Evolutionary conservation across 35 echinoderm and acorn worm species (phyloP).

Genomic region (Apostichopus japonicus): DNA sequence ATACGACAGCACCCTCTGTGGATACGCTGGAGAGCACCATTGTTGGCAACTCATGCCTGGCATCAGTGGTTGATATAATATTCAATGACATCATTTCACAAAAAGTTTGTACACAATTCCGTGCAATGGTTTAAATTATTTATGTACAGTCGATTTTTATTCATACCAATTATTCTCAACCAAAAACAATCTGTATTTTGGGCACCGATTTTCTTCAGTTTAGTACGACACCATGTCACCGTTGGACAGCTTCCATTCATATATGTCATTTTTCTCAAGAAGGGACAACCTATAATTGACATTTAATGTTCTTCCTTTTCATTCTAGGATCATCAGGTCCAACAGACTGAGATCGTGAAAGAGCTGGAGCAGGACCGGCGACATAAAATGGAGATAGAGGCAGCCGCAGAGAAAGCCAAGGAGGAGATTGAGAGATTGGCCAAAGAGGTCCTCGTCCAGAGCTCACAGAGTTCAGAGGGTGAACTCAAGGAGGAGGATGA

Average conservation of each 20-base stretch:
- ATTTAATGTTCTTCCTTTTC: constrained; percentile 20
- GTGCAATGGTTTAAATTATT: no score
- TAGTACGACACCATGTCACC: no score
- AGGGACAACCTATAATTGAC: not conserved
- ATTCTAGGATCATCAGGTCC: constrained; percentile 73
- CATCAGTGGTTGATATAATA: no score
- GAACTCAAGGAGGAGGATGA: constrained; percentile 50
- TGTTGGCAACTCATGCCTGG: no score
- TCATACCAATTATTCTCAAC: no score
- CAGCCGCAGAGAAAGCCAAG: constrained; percentile 29
- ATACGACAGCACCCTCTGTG: no score
- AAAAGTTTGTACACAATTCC: no score
- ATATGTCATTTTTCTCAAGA: not conserved
- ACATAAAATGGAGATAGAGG: constrained; percentile 22
- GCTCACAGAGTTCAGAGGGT: constrained; percentile 14
- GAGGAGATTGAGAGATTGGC: constrained; percentile 49
- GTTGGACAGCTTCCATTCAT: not conserved
- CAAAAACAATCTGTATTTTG: not conserved
- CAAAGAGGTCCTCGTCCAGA: constrained; percentile 5
- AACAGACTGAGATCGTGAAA: constrained; percentile 71
- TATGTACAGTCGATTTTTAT: no score
- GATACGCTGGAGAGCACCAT: no score
- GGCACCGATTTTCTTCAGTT: no score
- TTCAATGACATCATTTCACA: no score
- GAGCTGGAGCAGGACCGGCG: constrained; percentile 73